These are phyloP conservation scores for Saimiri boliviensis DNA, from an alignment of 2,113 vertebrate genomes.

Conservation along the genomic window DNA sequence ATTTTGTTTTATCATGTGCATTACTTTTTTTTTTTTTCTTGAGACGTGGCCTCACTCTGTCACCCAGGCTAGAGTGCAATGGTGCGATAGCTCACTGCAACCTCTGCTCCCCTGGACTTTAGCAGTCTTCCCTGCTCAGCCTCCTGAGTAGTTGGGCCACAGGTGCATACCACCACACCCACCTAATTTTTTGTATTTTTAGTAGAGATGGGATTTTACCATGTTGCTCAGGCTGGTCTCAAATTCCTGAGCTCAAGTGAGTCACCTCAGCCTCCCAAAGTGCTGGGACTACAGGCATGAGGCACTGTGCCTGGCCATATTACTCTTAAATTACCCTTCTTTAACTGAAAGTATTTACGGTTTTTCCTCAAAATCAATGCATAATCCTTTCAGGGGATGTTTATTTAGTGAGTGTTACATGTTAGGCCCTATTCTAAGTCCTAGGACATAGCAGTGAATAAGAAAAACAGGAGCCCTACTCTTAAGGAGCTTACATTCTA, in stretches of 20 bases:
- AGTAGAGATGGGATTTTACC: too few species aligned
- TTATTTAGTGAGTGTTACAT: neutral
- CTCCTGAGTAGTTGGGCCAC: too few species aligned
- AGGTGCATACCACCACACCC: too few species aligned
- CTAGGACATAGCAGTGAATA: neutral
- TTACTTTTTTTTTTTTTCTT: too few species aligned
- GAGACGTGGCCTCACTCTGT: too few species aligned
- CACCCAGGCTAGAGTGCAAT: too few species aligned
- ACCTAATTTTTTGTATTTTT: too few species aligned
- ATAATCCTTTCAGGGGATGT: neutral
- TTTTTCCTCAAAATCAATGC: conserved; percentile 7
- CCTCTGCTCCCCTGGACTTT: too few species aligned
- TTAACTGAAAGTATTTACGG: neutral
- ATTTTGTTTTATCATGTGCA: neutral
- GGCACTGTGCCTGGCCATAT: neutral
- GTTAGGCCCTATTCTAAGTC: neutral
- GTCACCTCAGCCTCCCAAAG: neutral
- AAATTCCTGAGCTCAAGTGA: too few species aligned
- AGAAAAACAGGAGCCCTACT: neutral
- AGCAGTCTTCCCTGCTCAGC: too few species aligned
- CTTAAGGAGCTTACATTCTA: neutral
- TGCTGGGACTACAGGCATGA: neutral
- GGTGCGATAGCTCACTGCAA: too few species aligned
- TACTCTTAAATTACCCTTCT: neutral
- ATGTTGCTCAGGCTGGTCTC: too few species aligned